A percentile compares a stretch with the other conserved stretches of the same genome.
Conservation (phyloP, 1,140 invertebrate species). For the Drosophila albomicans region DNA sequence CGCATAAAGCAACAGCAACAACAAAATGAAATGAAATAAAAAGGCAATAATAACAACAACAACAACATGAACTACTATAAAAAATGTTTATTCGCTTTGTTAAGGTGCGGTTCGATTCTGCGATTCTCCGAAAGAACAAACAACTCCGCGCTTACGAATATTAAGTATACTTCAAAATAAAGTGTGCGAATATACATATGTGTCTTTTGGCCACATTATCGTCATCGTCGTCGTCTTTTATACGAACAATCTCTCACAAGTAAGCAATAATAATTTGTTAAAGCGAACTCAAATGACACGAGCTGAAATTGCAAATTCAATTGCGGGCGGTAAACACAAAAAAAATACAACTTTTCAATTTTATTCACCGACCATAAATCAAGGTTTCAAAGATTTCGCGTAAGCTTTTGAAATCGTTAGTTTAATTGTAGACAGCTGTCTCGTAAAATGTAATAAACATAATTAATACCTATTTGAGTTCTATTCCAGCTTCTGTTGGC, state of each 20-base stretch:
- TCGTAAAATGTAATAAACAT: too few species aligned
- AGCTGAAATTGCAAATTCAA: conserved; percentile 1
- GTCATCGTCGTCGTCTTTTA: background rate
- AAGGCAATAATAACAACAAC: conserved; percentile 21
- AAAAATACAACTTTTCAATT: background rate
- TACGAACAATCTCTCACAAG: conserved; percentile 7
- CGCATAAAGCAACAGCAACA: conserved; percentile 19
- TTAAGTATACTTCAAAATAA: conserved; percentile 9
- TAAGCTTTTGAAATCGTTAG: background rate
- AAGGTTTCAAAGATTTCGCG: background rate
- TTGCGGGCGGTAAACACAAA: too few species aligned
- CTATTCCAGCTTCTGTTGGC: too few species aligned
- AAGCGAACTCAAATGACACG: background rate
- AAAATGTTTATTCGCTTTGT: conserved; percentile 37
- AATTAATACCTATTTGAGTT: too few species aligned
- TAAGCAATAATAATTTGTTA: conserved; percentile 33
- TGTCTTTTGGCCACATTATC: conserved; percentile 15
- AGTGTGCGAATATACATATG: background rate
- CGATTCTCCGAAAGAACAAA: conserved; percentile 15
- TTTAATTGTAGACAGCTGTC: too few species aligned
- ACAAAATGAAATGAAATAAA: background rate
- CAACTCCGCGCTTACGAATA: conserved; percentile 7
- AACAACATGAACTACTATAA: conserved; percentile 5
- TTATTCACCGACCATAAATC: background rate
- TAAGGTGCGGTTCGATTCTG: conserved; percentile 37